Evolutionary conservation across 1,140 invertebrate genomes (phyloP), one percentile per base, ranked within the genome.

Genomic region (Psix sp.): DNA sequence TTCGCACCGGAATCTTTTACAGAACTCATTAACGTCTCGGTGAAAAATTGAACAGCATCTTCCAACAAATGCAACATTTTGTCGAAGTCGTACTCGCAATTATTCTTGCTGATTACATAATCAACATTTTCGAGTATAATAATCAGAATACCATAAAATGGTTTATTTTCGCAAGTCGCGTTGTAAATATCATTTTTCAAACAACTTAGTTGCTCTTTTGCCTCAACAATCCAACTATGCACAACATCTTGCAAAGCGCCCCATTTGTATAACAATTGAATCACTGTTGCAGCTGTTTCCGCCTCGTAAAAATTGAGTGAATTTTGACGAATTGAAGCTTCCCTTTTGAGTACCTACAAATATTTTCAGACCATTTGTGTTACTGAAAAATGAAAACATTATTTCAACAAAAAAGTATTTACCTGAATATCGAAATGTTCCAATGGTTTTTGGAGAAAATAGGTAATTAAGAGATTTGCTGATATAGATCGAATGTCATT

Each of bases 221-320:
- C 82, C 71, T 80, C 57, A 4, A 56, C 26, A 3, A 86, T 48
- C 39, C 87, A 73, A 49, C 33, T 56, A 15, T 42, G 0, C 2
- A 36, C 73, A 76, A 45, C 70, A 17, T 24, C 21, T 45, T 46
- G 78, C 76, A 14, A 31, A 43, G 35, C 7, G 9, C 18, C 33
- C 79, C 78, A 84, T 0, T 42, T 67, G 31, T 66, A 54, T 11
- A 88, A 43, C 40, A 88, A 77, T 71, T 84, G 80, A 5, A 87
- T 57, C n/a, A 91, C 24, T 5, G 80, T 60, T 18, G 87, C 85
- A 17, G 89, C 90, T 75, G 88, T 88, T 63, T 89, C 88, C 38
- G 82, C 85, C 74, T 90, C 84, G 72, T 88, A 88, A 56, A 90
- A 88, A 67, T 89, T 88, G 3, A 85, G 84, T 31, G 88, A 89